These are phyloP conservation scores for Camptogramma bilineatum DNA, from an alignment of 2,888 invertebrate genomes.

Conservation along the genomic window DNA sequence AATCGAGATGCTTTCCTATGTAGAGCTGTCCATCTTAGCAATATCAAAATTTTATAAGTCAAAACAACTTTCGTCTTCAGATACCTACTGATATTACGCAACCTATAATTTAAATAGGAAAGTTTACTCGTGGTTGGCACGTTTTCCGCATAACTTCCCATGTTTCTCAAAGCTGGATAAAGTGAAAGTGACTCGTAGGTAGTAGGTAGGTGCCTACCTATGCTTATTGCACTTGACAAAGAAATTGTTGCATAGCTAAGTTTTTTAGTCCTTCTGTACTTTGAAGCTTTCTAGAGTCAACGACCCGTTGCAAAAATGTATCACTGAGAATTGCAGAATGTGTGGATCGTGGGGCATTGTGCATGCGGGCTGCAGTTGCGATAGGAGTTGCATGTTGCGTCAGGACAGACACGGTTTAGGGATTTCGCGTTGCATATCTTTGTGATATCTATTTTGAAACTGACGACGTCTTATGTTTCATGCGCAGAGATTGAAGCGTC, in stretches of 20 bases:
- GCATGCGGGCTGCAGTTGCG: constrained; percentile 37
- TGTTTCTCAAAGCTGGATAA: constrained; percentile 37
- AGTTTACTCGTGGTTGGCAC: constrained; percentile 25
- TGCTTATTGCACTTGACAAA: constrained; percentile 37
- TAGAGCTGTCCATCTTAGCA: neutral
- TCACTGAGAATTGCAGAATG: constrained; percentile 24
- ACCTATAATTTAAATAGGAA: constrained; percentile 33
- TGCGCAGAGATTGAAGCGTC: too few species aligned
- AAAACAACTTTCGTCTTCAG: constrained; percentile 26
- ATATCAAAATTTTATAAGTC: neutral
- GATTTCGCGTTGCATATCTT: constrained; percentile 19
- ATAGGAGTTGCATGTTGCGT: constrained; percentile 31
- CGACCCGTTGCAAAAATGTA: constrained; percentile 31
- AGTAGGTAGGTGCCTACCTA: too few species aligned
- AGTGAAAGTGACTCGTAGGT: constrained; percentile 52
- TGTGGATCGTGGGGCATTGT: constrained; percentile 28
- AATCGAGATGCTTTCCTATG: neutral
- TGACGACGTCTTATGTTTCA: neutral
- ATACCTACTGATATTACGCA: constrained; percentile 14
- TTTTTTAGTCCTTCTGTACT: constrained; percentile 20
- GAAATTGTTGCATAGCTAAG: constrained; percentile 24
- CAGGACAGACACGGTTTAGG: constrained; percentile 33
- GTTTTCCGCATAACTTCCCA: constrained; percentile 37
- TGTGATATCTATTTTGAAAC: constrained; percentile 1
- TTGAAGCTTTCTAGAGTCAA: constrained; percentile 38